These are phyloP conservation scores for Phalangium opilio DNA, from an alignment of 2,888 invertebrate genomes.

Conservation along the genomic window DNA sequence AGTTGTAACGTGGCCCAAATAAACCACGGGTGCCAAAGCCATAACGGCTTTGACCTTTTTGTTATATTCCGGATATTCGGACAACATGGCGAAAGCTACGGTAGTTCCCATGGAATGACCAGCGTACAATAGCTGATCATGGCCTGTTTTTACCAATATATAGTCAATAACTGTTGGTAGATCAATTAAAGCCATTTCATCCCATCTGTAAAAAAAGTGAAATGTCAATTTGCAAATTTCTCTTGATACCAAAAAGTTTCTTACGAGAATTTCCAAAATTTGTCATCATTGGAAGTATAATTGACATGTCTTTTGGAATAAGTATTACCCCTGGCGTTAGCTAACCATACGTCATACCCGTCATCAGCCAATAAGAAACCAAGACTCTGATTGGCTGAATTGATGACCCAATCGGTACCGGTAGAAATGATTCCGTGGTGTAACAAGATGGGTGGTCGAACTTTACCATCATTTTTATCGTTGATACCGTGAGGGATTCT, in stretches of 20 bases:
- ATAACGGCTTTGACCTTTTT: conserved; percentile 13
- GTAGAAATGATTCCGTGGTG: conserved; percentile 32
- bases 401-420: conserved; percentile 30
- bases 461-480: not conserved
- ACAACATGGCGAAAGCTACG: conserved; percentile 29
- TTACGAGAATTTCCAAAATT: conserved; percentile 34
- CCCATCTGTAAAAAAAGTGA: conserved; percentile 45
- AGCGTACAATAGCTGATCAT: conserved; percentile 34
- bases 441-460: conserved; percentile 26
- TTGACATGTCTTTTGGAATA: conserved; percentile 32
- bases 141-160: conserved; percentile 42
- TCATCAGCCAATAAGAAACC: conserved; percentile 21
- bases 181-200: conserved; percentile 75
- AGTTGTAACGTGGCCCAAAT: conserved; percentile 36
- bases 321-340: conserved; percentile 37
- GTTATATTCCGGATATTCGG: conserved; percentile 22
- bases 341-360: conserved; percentile 40
- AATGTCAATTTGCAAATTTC: not conserved
- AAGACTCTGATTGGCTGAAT: conserved; percentile 30
- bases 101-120: conserved; percentile 35
- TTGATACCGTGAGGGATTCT: conserved; percentile 13
- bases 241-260: not conserved
- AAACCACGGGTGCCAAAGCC: too few relatives aligned
- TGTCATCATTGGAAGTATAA: conserved; percentile 24
- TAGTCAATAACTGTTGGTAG: conserved; percentile 69